Conservation (phyloP, 2,113 vertebrate species). For the Hymenochirus boettgeri region DNA sequence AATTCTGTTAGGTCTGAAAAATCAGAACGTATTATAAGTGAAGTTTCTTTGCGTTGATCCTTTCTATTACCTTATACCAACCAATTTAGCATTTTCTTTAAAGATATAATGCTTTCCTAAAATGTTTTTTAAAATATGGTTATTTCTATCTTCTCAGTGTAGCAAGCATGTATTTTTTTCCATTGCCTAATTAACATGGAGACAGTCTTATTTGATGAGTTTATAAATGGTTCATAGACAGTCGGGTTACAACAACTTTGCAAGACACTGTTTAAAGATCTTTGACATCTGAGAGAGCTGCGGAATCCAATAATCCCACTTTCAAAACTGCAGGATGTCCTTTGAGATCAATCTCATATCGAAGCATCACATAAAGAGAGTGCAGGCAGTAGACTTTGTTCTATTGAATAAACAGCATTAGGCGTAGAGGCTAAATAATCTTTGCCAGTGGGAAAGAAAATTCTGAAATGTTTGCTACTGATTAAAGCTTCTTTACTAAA, state of each 20-base stretch:
- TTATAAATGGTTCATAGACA: slow-evolving; percentile 89
- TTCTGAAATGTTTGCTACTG: slow-evolving; percentile 72
- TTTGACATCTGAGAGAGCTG: slow-evolving; percentile 97
- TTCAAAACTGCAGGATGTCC: slow-evolving; percentile 94
- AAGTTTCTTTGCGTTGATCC: too few species aligned
- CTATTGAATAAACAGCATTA: slow-evolving; percentile 86
- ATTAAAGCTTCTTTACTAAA: slow-evolving; percentile 76
- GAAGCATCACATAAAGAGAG: slow-evolving; percentile 96
- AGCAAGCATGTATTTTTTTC: slow-evolving; percentile 51
- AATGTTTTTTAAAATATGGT: neutral
- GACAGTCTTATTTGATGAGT: slow-evolving; percentile 85
- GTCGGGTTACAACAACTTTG: slow-evolving; percentile 90
- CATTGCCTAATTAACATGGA: slow-evolving; percentile 79
- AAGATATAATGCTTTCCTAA: too few species aligned
- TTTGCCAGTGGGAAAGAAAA: slow-evolving; percentile 75
- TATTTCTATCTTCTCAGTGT: slow-evolving; percentile 47
- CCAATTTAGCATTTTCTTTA: too few species aligned
- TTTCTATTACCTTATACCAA: too few species aligned
- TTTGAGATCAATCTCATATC: slow-evolving; percentile 96
- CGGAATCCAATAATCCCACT: slow-evolving; percentile 98
- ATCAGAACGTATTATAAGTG: too few species aligned
- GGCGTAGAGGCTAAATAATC: slow-evolving; percentile 71
- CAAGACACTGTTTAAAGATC: slow-evolving; percentile 97
- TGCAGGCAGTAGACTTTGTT: slow-evolving; percentile 71
- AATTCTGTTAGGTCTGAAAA: too few species aligned